Evolutionary conservation across 2,113 vertebrate species (phyloP), one percentile per base, ranked within the genome.

Genomic region (Bostrychus sinensis): DNA sequence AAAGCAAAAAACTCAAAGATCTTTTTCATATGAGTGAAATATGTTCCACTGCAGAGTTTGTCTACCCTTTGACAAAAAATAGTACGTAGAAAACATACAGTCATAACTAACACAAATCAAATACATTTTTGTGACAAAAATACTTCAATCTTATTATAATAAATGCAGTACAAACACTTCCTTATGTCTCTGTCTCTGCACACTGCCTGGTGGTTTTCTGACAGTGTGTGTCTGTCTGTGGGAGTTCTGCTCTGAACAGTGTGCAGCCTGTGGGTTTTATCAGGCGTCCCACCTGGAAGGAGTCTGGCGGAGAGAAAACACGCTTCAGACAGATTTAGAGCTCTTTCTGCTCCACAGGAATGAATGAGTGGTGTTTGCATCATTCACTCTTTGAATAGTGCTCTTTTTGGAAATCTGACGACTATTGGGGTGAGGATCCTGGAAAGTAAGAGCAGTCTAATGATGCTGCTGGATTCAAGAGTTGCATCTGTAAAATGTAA

Each of bases 261-360:
- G 17, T 61, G 63, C 67, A 74, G 85, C 58, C 83, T 89, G 87
- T 84, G 85, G 87, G 70, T 84, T 87, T 76, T 78, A 83, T 89
- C 83, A 85, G 85, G 81, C 80, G 75, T 86, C 83, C 79, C 83
- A 86, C 83, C 85, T 87, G 78, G 81, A 73, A 74, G 70, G 72
- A 77, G 78, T 83, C 75, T 78, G 68, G 77, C 77, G 74, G 80
- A 55, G 65, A 83, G 80, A 84, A 77, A 76, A 73, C 64, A 65
- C 23, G 78, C 80, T 86, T 83, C 80, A 85, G 66, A 86, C 84
- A 83, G 78, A 88, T 88, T 88, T 89, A 88, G 80, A 83, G 80
- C 72, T 75, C 74, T 78, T 82, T 71, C 76, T 78, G 80, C 69
- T 75, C 78, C 85, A 2, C 78, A 81, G 87, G 87, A 87, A 86